Evolutionary conservation across 2,797 vertebrate genomes (phyloP), one percentile per base, ranked within the genome.

Genomic region (Chelon labrosus): DNA sequence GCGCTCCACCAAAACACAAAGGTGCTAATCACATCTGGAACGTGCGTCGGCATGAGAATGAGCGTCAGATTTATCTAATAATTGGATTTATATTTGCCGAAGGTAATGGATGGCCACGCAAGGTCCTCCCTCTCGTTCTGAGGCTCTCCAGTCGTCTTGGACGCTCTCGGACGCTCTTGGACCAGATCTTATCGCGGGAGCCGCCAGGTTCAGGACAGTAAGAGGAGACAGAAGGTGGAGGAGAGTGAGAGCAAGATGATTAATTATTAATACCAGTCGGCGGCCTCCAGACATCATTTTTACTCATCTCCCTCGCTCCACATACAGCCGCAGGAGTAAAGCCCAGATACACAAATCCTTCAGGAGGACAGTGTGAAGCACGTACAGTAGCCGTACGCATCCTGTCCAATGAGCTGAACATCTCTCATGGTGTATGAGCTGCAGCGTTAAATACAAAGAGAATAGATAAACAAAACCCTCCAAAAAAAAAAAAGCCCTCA

Each of bases 251-350:
- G 56, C 77, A 66, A 79, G 85, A 85, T 72, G 87, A 91, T 95
- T 90, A 84, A 93, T 94, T 90, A 93, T 93, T 91, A 87, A 94
- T 83, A 84, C 77, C 79, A 83, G 82, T 80, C 76, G 64, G 81
- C 88, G 76, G 90, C 88, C 89, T 83, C 83, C 89, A 91, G 90
- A 90, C 89, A 87, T 91, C 64, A 70, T 85, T 88, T 90, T 87
- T 75, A 87, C 82, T 70, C 80, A 1, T 56, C 77, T 62, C 61
- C n/a, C 66, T 78, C 66, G 75, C 75, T 77, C 35, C 11, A 65
- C 74, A 62, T 46, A 38, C 65, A 58, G 76, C 82, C 50, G 84
- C 83, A 79, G 85, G 89, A 87, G 79, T 79, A 78, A 88, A 86
- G 81, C 41, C 54, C 73, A 76, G 84, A 88, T 81, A 79, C 81